Percentiles rank a stretch among this genome's conserved stretches.
Conservation (phyloP, 2,113 vertebrate species). For the Parus major region DNA sequence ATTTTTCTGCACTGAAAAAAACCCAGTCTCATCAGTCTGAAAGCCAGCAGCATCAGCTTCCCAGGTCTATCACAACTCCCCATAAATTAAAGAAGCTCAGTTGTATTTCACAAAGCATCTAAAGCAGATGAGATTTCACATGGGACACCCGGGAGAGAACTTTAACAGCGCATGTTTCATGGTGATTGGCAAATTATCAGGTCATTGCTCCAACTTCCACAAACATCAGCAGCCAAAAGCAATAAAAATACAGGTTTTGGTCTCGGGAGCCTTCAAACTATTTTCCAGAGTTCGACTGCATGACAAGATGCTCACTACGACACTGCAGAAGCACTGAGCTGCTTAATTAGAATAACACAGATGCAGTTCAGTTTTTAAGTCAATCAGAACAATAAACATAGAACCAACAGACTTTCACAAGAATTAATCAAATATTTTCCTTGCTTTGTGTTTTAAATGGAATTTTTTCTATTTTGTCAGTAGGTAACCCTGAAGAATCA, state of each 20-base stretch:
- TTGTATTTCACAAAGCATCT: background rate
- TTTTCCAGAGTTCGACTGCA: conserved; percentile 56
- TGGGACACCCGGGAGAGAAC: conserved; percentile 6
- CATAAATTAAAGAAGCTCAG: background rate
- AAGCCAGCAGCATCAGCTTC: conserved; percentile 39
- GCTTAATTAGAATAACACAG: conserved; percentile 55
- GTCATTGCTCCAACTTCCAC: conserved; percentile 60
- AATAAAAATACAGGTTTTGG: conserved; percentile 66
- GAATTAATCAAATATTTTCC: background rate
- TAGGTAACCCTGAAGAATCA: background rate
- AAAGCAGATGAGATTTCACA: conserved; percentile 16
- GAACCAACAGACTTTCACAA: background rate
- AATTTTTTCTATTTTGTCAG: background rate
- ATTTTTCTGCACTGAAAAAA: background rate
- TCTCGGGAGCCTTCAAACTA: conserved; percentile 58
- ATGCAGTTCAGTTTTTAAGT: background rate
- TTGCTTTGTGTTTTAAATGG: background rate
- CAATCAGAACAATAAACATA: conserved; percentile 39
- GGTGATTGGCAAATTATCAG: conserved; percentile 71
- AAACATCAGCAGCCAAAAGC: conserved; percentile 58
- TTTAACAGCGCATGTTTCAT: conserved; percentile 34
- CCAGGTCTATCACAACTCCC: conserved; percentile 9
- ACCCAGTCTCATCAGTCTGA: background rate
- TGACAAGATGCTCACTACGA: conserved; percentile 21
- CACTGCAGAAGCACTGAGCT: conserved; percentile 28